phyloP scores from a whole-genome alignment of 2,888 invertebrate genomes.

The Phyllotreta striolata region DNA sequence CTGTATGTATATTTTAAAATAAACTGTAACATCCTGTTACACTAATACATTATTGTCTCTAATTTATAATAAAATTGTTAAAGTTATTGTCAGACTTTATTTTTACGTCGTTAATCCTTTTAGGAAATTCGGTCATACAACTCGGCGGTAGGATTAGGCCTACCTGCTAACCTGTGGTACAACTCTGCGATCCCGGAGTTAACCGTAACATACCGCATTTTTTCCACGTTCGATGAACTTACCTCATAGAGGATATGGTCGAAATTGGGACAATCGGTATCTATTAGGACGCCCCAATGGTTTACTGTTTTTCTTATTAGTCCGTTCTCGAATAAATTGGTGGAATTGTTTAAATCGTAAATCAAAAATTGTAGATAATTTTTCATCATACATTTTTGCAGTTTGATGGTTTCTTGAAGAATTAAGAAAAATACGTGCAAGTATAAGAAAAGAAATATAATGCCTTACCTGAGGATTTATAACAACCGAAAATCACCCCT shows the following conservation, averaged over 20 bases:
- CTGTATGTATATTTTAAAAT: too few species aligned
- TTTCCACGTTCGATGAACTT: conserved; percentile 22
- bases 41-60: too few species aligned
- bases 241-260: conserved; percentile 42
- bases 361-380: conserved; percentile 33
- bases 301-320: conserved; percentile 32
- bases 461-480: conserved; percentile 15
- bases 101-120: too few species aligned
- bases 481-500: conserved; percentile 27
- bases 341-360: conserved; percentile 22
- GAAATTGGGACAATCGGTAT: conserved; percentile 46
- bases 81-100: too few species aligned
- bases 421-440: conserved; percentile 2
- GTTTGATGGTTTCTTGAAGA: conserved; percentile 33
- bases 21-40: too few species aligned
- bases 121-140: too few species aligned
- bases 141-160: too few species aligned
- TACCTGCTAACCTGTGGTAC: too few species aligned
- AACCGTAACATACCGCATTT: not conserved
- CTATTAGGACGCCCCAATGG: conserved; percentile 46
- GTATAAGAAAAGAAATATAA: conserved; percentile 2
- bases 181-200: not conserved
- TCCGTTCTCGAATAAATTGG: conserved; percentile 12
- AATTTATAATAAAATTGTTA: too few species aligned
- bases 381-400: conserved; percentile 34